Evolutionary conservation across 2,113 vertebrate genomes (phyloP), one percentile per base, ranked within the genome.

Genomic region (Campylomormyrus numenius): DNA sequence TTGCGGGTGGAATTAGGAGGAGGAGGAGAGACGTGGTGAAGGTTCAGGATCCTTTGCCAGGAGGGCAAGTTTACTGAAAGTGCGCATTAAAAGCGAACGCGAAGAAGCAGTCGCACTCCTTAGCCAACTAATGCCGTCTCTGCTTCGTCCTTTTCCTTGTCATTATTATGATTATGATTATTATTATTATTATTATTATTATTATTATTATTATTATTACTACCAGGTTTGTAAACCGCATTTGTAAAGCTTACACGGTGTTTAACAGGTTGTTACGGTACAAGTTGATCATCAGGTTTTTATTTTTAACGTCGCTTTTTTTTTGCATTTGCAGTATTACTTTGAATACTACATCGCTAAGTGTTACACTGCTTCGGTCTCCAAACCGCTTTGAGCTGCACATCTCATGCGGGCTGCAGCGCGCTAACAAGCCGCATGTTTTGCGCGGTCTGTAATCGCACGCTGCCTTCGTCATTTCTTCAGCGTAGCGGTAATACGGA

Each of bases 231-330:
- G 15, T 21, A 85, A 85, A 42, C 8, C 9, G 48, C 3, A 24
- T 11, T 80, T 27, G 8, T 70, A 21, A 19, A 42, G 50, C 70
- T 83, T 9, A 50, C 49, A 13, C 42, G 13, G 31, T 89, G 46
- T 74, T 74, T 83, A 90, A 90, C 90, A 90, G 90, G 90, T 90
- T 90, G 90, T 84, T 90, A 46, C 52, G 52, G 56, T 88, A 88
- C 70, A 84, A 88, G 87, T 88, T 88, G 58, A 83, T 74, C 21
- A 58, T 45, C 77, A 85, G 3, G 39, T 45, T 53, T 19, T 49
- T 27, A 10, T 11, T 80, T 24, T 42, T n/a, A 31, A 62, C 6
- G 10, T n/a, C 46, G 39, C 15, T 83, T 35, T 80, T 11, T 11
- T 19, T 52, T 49, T 21, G 5, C 7, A 11, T 85, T 31, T 27